Base-by-base conservation (phyloP, 2,888 invertebrate genomes). In the Cerceris ruficornis region DNA sequence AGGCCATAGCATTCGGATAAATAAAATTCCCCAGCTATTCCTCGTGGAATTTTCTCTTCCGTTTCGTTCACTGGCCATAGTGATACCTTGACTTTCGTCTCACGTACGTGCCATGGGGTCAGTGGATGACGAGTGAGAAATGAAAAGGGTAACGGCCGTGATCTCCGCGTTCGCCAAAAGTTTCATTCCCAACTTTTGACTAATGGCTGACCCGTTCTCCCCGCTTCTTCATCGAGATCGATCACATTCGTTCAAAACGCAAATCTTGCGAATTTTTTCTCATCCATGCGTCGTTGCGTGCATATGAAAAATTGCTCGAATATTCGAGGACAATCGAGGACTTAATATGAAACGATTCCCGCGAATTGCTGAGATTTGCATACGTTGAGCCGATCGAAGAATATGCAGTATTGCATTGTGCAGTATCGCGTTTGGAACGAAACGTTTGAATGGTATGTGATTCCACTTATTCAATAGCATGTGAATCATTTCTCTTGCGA, bases 1-100 rank as follows among this genome's bases (percentile, higher is more conserved):
- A 71, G 83, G 68, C 58, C 39, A 54, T 39, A 71, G 74, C 73
- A 83, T 86, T 83, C 69, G 81, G 70, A 87, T 86, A 87, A 87
- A 84, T 88, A 85, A 87, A 86, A 82, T 82, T 86, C 79, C 54
- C 58, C 46, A 54, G 71, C 57, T 41, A 57, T 68, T 58, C 64
- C 50, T 46, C 54, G 42, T 59, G 49, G 52, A 77, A 75, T 79
- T 67, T 67, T 41, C 62, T 67, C 65, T 55, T 59, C 60, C n/a
- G n/a, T n/a, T n/a, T n/a, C n/a, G n/a, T 57, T 17, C 39, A 8
- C 59, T 43, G 15, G 41, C 49, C 54, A 9, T 55, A 14, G 17
- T 52, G 49, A 62, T 42, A 39, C 17, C 52, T 75, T 70, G 58
- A 42, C 55, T 78, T 83, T 71, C 75, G 52, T 28, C 54, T 75